A percentile compares a stretch with the other conserved stretches of the same genome.
Evolutionary conservation across 2,113 vertebrate species (phyloP).

Genomic region (Arenaria interpres): DNA sequence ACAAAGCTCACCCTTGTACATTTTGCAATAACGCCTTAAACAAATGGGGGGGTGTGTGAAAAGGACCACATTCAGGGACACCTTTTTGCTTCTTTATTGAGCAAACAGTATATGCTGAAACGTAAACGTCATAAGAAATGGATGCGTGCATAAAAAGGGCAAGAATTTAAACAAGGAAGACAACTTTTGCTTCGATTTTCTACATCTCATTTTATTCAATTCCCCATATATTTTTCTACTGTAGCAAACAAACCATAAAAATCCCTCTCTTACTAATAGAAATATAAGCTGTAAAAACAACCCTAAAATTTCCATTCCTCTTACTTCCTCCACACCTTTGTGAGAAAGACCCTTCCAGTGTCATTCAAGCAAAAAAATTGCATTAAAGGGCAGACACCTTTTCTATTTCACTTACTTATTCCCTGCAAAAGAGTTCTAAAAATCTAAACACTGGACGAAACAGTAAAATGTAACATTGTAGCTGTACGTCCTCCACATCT

Average conservation of each 20-base stretch:
- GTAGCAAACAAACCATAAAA: neutral
- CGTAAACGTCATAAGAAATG: neutral
- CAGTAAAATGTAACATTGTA: neutral
- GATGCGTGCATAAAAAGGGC: neutral
- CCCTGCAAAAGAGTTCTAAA: neutral
- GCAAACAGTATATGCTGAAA: neutral
- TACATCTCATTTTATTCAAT: neutral
- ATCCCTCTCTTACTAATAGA: neutral
- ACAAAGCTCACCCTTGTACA: neutral
- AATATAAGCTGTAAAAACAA: neutral
- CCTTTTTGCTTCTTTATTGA: neutral
- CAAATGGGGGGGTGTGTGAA: neutral
- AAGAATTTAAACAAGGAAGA: neutral
- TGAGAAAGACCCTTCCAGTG: neutral
- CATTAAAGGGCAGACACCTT: neutral
- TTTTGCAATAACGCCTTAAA: neutral
- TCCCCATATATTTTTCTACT: neutral
- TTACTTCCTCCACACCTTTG: neutral
- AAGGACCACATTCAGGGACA: neutral
- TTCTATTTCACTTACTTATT: neutral
- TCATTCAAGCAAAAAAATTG: neutral
- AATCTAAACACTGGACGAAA: neutral
- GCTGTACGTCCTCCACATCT: neutral
- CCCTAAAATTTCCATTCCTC: neutral
- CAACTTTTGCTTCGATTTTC: neutral